phyloP scores from a whole-genome alignment of 1,140 invertebrate genomes.

The Bombus huntii region DNA sequence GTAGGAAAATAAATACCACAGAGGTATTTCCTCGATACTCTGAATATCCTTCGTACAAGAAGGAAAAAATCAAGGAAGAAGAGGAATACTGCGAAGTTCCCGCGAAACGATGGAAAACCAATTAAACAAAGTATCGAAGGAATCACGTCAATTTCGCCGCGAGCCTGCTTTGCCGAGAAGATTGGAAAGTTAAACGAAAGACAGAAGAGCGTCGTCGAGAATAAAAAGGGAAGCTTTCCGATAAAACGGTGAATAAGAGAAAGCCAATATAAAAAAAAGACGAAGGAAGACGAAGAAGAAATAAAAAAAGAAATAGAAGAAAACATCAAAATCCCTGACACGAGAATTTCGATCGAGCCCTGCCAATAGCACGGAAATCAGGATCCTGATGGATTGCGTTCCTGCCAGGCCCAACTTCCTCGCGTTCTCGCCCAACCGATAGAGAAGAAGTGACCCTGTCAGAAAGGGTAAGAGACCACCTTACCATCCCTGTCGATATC shows the following conservation, averaged over 20 bases:
- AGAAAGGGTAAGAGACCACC: background rate
- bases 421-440: background rate
- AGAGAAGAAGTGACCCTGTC: conserved; percentile 16
- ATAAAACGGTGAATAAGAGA: background rate
- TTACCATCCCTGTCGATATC: conserved; percentile 1
- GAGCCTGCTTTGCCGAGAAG: background rate
- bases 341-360: conserved; percentile 12
- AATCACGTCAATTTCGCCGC: background rate
- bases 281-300: background rate
- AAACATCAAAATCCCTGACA: conserved; percentile 28
- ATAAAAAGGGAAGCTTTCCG: background rate
- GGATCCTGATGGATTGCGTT: conserved; percentile 31
- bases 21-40: background rate
- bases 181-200: conserved; percentile 29
- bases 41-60: background rate
- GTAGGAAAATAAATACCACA: background rate
- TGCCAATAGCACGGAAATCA: conserved; percentile 26
- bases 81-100: too few species aligned
- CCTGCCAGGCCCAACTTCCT: conserved; percentile 21
- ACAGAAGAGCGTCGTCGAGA: background rate
- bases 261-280: too few species aligned
- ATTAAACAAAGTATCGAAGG: conserved; percentile 22
- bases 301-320: background rate
- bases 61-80: background rate
- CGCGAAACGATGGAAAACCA: conserved; percentile 5